A percentile compares a stretch with the other conserved stretches of the same genome.
Evolutionary conservation across 1,140 invertebrate genomes (phyloP).

Genomic region (Lordiphosa mommai): DNA sequence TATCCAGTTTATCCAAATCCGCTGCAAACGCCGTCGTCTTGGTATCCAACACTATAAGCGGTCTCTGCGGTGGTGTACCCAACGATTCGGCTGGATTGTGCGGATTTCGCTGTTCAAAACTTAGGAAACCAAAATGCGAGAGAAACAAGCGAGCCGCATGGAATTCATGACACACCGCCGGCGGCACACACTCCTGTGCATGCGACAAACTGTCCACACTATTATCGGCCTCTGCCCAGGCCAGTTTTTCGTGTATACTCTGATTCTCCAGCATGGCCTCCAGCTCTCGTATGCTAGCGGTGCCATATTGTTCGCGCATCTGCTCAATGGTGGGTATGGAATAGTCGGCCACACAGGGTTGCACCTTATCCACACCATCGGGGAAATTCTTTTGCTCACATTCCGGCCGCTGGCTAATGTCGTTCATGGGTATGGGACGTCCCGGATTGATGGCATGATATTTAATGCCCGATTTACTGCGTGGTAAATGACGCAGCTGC

Average conservation of each 20-base stretch:
- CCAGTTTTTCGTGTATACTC: conserved; percentile 78
- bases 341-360: conserved; percentile 87
- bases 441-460: conserved; percentile 87
- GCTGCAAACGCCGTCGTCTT: conserved; percentile 85
- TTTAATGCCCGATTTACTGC: conserved; percentile 87
- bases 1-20: conserved; percentile 88
- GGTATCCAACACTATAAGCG: conserved; percentile 88
- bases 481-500: conserved; percentile 90
- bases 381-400: conserved; percentile 90
- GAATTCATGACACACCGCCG: conserved; percentile 92
- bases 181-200: conserved; percentile 88
- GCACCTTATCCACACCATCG: conserved; percentile 89
- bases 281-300: conserved; percentile 81
- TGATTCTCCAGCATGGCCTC: conserved; percentile 81
- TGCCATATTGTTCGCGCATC: conserved; percentile 81
- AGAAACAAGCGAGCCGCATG: conserved; percentile 96
- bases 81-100: conserved; percentile 67
- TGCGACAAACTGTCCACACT: conserved; percentile 71
- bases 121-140: conserved; percentile 95
- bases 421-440: conserved; percentile 88
- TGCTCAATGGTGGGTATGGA: conserved; percentile 86
- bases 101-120: conserved; percentile 85
- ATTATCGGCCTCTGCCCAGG: conserved; percentile 78
- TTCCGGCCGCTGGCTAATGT: conserved; percentile 83
- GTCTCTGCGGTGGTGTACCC: conserved; percentile 80